Evolutionary conservation across 1,140 invertebrate genomes (phyloP).

Genomic region (Wiebesia pumilae): DNA sequence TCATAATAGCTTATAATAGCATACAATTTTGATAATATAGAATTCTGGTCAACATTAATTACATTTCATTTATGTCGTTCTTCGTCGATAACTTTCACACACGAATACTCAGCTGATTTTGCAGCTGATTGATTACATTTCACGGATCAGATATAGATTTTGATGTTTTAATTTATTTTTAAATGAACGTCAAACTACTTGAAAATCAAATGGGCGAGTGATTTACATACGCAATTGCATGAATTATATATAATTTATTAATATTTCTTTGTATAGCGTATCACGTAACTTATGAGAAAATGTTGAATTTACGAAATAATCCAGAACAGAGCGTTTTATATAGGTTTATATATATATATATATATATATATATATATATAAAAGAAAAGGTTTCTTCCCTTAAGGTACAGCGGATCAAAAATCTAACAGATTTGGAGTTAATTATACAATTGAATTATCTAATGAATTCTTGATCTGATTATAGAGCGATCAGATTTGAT

Average conservation of each 20-base stretch:
- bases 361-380: background rate
- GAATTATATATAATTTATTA: background rate
- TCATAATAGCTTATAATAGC: background rate
- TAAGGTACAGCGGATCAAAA: background rate
- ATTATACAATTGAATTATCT: slow-evolving; percentile 46
- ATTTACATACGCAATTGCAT: background rate
- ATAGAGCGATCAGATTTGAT: slow-evolving; percentile 17
- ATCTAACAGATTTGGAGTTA: background rate
- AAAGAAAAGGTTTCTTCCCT: background rate
- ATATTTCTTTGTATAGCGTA: background rate
- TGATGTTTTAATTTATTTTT: background rate
- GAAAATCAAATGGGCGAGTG: slow-evolving; percentile 21
- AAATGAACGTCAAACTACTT: background rate
- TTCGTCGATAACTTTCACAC: background rate
- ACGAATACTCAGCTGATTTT: background rate
- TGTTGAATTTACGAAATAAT: background rate
- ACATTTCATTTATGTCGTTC: background rate
- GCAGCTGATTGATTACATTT: background rate
- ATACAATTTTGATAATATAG: background rate
- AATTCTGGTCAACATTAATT: background rate
- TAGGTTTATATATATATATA: too few relatives aligned
- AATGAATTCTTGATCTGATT: slow-evolving; percentile 42
- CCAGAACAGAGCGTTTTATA: background rate
- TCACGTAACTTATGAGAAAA: slow-evolving; percentile 1
- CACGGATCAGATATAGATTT: background rate